A percentile compares a stretch with the other conserved stretches of the same genome.
phyloP scores from a whole-genome alignment of 2,888 invertebrate genomes.

The Smittia aterrima region DNA sequence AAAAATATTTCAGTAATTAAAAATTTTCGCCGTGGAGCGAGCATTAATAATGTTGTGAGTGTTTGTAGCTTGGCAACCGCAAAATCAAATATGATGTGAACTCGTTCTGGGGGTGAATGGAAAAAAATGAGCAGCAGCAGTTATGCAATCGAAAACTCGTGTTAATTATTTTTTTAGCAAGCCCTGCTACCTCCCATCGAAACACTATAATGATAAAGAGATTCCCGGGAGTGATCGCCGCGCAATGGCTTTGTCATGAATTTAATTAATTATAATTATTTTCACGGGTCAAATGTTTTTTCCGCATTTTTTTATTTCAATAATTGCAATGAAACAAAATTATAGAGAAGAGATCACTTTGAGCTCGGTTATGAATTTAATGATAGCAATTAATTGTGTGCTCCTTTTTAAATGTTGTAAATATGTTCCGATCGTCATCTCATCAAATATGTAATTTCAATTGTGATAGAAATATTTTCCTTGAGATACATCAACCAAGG shows the following conservation, averaged over 20 bases:
- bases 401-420: no score
- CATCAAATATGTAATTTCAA: no score
- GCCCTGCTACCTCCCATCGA: not conserved
- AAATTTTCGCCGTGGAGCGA: not conserved
- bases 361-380: no score
- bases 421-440: no score
- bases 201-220: conserved; percentile 18
- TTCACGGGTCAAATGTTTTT: conserved; percentile 31
- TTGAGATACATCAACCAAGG: not conserved
- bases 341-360: no score
- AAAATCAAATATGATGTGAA: not conserved
- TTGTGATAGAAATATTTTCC: no score
- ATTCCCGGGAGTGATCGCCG: conserved; percentile 9
- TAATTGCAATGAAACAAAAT: not conserved
- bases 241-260: conserved; percentile 28
- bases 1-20: conserved; percentile 18
- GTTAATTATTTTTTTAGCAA: conserved; percentile 27
- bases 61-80: not conserved
- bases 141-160: not conserved
- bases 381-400: no score
- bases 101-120: not conserved
- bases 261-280: conserved; percentile 38
- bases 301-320: no score
- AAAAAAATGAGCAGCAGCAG: not conserved
- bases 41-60: not conserved